phyloP scores from a whole-genome alignment of 2,797 vertebrate species.

The Anniella stebbinsi region DNA sequence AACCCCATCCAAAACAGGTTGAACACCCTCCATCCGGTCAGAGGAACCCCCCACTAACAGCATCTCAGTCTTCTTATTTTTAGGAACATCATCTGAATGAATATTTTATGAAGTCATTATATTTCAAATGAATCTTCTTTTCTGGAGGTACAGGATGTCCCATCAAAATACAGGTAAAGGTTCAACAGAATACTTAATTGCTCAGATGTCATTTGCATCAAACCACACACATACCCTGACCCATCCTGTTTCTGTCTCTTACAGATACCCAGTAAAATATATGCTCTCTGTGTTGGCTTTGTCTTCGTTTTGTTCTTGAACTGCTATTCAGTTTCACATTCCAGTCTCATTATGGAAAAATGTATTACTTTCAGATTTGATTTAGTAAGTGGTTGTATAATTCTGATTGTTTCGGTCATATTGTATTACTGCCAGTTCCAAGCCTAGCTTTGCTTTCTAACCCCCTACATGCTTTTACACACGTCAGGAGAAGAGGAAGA shows the following conservation, averaged over 20 bases:
- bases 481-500: no score
- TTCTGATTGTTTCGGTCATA: background rate
- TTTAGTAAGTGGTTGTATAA: background rate
- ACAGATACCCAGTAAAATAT: background rate
- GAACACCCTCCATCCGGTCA: no score
- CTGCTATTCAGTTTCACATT: fast-evolving
- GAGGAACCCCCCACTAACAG: no score
- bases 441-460: no score
- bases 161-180: background rate
- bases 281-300: background rate
- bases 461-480: no score
- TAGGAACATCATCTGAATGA: background rate
- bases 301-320: background rate
- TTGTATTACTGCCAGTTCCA: background rate
- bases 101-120: background rate
- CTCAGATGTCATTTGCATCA: fast-evolving
- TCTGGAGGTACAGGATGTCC: background rate
- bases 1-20: no score
- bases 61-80: no score
- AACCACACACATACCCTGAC: background rate
- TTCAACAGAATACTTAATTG: background rate
- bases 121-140: background rate
- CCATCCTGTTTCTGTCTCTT: background rate
- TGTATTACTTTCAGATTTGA: fast-evolving
- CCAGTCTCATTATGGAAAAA: background rate